Base-by-base conservation (phyloP, 2,113 vertebrate species). In the Pleuronectes platessa region DNA sequence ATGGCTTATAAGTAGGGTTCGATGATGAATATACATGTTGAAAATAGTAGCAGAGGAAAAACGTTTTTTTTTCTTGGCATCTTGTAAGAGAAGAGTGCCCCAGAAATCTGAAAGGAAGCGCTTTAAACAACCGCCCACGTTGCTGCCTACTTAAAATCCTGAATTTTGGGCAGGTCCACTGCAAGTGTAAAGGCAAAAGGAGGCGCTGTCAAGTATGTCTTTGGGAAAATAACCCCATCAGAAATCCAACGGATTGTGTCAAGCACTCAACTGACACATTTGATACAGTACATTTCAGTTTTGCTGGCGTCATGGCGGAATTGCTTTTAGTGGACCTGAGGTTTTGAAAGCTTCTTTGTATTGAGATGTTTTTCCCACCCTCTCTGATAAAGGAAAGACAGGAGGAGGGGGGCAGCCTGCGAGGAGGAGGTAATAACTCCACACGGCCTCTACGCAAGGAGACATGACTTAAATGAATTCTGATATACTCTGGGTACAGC, bases 381-480 rank as follows among this genome's bases (percentile, higher is more conserved):
- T 37, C 20, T 51, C 31, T 79, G 79, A 81, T 79, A 78, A 77
- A 61, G 58, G 68, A n/a, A 11, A 3, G 7, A 11, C 4, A 10
- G 12, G 10, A 23, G 42, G 61, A 17, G 47, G 61, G 49, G 61
- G 2, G 40, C 18, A 40, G 64, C 68, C 47, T 0, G 40, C 68
- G 78, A 84, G 49, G 67, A 75, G 59, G 62, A 81, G 83, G 84
- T 88, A 90, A 91, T 88, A 87, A 88, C 68, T 83, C 75, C 61
- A 75, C 71, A 81, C 56, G 65, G 83, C 65, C 62, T 81, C 76
- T 37, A 62, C 15, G 42, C 74, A 73, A 74, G 67, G 65, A 78
- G 67, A 75, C 78, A 83, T 88, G 31, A 70, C 81, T 79, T 80
- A 85, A 91, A 89, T 89, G 5, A 87, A 88, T 86, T 72, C 78